Evolutionary conservation across 2,113 vertebrate genomes (phyloP), one percentile per base, ranked within the genome.

Genomic region (Thymallus thymallus): DNA sequence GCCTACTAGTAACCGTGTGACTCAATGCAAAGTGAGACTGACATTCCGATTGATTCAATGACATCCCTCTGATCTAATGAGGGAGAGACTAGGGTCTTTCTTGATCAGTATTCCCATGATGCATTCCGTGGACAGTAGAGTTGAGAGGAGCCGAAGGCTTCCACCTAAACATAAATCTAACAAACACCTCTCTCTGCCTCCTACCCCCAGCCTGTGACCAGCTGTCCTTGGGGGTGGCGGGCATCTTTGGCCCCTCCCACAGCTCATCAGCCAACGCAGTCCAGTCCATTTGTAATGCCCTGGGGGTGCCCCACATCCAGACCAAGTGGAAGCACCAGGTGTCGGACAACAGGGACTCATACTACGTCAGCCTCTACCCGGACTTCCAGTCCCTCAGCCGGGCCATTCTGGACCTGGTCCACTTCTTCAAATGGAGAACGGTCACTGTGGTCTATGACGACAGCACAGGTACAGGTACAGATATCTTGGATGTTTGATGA

Each of bases 291-390:
- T 93, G 92, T 79, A 93, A 93, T 2, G 92, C 92, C 29, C 72
- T 93, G 85, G 92, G 91, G 23, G 92, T 93, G 48, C 92, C 97
- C 56, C 97, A 98, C 81, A 94, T 98, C 81, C 97, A 99, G 93
- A 98, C 97, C 55, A 95, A 95, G 80, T 99, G 97, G 97, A 98
- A 98, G 86, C 97, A 99, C 84, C 97, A 99, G 82, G 95, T 99
- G 84, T 97, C 96, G 3, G 97, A 98, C 93, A 98, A 97, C 94
- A 94, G 95, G 82, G 97, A 98, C 83, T 97, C 96, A 30, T 98
- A 96, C 92, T 99, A 97, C 70, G 95, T 98, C 92, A 99, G 97
- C 85, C 94, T 99, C 72, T 98, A 95, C 76, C 97, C 97, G 0
- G 97, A 98, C 88, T 99, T 98, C 92, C 97, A 95, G 56, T 98